These are phyloP conservation scores for Hyles vespertilio DNA, from an alignment of 1,140 invertebrate species.

Conservation along the genomic window DNA sequence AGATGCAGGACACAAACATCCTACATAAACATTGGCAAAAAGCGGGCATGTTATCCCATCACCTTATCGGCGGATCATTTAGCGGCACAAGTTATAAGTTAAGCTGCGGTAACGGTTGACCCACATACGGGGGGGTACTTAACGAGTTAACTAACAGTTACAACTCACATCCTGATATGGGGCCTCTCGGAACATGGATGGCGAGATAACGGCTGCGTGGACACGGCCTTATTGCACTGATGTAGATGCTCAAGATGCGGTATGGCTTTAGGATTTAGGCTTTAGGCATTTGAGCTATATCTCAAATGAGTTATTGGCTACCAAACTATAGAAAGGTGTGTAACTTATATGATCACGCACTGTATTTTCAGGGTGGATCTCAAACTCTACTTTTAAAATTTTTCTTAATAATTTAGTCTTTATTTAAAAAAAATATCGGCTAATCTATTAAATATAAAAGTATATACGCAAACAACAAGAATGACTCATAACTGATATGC, in stretches of 20 bases:
- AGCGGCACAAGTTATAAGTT: conserved; percentile 12
- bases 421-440: too few species aligned
- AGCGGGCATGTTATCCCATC: background rate
- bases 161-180: conserved; percentile 63
- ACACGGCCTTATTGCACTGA: conserved; percentile 40
- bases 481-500: too few species aligned
- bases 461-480: too few species aligned
- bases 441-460: too few species aligned
- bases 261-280: background rate
- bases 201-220: conserved; percentile 52
- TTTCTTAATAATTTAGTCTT: too few species aligned
- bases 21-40: too few species aligned
- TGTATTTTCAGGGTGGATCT: too few species aligned
- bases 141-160: conserved; percentile 54
- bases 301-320: background rate
- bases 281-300: too few species aligned
- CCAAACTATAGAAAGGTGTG: background rate
- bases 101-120: conserved; percentile 54
- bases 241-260: conserved; percentile 12
- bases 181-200: conserved; percentile 52
- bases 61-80: background rate
- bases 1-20: background rate
- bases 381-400: too few species aligned
- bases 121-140: conserved; percentile 43
- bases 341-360: too few species aligned